These are phyloP conservation scores for Sciurus vulgaris DNA, from an alignment of 2,797 vertebrate genomes.

Conservation along the genomic window DNA sequence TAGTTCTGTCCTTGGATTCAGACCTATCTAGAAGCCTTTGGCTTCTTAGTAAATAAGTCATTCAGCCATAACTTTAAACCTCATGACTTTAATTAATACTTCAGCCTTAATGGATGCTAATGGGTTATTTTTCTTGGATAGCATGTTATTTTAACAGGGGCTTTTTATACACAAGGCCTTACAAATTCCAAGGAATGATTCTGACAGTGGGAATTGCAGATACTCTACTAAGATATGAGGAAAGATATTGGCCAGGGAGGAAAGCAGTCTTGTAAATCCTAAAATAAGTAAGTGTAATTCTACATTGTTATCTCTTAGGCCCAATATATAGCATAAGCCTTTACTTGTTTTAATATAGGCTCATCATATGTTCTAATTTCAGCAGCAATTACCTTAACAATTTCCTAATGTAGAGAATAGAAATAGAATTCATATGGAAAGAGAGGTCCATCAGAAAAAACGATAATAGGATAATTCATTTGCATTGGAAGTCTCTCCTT, in stretches of 20 bases:
- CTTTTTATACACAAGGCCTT: slow-evolving; percentile 6
- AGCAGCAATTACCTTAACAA: not conserved
- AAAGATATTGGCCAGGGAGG: not conserved
- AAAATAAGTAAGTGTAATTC: slow-evolving; percentile 16
- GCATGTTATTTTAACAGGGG: not conserved
- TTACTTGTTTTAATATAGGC: not conserved
- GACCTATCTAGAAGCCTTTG: not conserved
- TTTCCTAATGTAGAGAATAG: not conserved
- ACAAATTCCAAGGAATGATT: not conserved
- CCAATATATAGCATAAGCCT: not conserved
- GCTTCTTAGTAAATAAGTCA: slow-evolving; percentile 27
- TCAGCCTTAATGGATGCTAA: slow-evolving; percentile 12
- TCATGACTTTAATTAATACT: slow-evolving; percentile 28
- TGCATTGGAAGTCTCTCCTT: not conserved
- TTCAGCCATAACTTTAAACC: not conserved
- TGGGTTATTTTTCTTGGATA: slow-evolving; percentile 34
- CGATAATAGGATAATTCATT: not conserved
- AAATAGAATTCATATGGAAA: not conserved
- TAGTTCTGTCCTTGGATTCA: slow-evolving; percentile 1
- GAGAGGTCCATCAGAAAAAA: not conserved
- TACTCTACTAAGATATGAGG: not conserved
- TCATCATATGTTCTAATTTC: not conserved
- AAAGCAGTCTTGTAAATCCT: not conserved
- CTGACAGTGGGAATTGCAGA: not conserved
- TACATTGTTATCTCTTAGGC: not conserved